A percentile compares a stretch with the other conserved stretches of the same genome.
Conservation (phyloP, 1,140 invertebrate genomes). For the Vanessa atalanta region DNA sequence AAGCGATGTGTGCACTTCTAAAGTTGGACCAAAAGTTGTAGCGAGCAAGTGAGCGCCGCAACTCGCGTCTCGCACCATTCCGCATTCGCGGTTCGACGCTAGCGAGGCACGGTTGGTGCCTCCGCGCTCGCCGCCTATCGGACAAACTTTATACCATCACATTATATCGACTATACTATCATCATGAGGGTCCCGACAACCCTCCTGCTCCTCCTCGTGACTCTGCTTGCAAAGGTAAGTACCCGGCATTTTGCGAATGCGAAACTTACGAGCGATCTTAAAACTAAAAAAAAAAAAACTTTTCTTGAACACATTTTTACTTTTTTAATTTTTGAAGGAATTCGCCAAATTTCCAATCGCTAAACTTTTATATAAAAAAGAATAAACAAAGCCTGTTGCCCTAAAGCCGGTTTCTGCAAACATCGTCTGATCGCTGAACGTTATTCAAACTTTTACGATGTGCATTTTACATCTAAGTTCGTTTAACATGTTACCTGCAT, state of each 20-base stretch:
- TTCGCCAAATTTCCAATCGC: slow-evolving; percentile 27
- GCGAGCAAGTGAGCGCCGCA: slow-evolving; percentile 40
- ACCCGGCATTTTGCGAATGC: slow-evolving; percentile 39
- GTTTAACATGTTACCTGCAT: slow-evolving; percentile 9
- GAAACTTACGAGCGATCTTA: slow-evolving; percentile 21
- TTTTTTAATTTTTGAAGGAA: slow-evolving; percentile 19
- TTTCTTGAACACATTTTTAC: slow-evolving; percentile 2
- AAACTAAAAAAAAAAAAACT: slow-evolving; percentile 29
- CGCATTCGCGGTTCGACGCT: slow-evolving; percentile 69
- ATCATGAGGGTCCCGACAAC: slow-evolving; percentile 63
- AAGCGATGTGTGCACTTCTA: slow-evolving; percentile 53
- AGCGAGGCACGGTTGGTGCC: slow-evolving; percentile 64
- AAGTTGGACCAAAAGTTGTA: slow-evolving; percentile 57
- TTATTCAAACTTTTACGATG: slow-evolving; percentile 46
- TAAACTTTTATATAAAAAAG: slow-evolving; percentile 40
- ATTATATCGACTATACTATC: slow-evolving; percentile 50
- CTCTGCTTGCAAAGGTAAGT: slow-evolving; percentile 59
- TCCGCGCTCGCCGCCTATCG: slow-evolving; percentile 55
- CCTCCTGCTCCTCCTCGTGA: slow-evolving; percentile 54
- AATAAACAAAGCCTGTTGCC: slow-evolving; percentile 33
- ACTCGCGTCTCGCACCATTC: slow-evolving; percentile 26
- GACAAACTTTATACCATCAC: slow-evolving; percentile 57
- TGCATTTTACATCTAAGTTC: slow-evolving; percentile 17
- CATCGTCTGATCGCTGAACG: slow-evolving; percentile 40
- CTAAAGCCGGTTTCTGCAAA: slow-evolving; percentile 55